These are phyloP conservation scores for Vidua macroura DNA, from an alignment of 2,113 vertebrate genomes.

Conservation along the genomic window DNA sequence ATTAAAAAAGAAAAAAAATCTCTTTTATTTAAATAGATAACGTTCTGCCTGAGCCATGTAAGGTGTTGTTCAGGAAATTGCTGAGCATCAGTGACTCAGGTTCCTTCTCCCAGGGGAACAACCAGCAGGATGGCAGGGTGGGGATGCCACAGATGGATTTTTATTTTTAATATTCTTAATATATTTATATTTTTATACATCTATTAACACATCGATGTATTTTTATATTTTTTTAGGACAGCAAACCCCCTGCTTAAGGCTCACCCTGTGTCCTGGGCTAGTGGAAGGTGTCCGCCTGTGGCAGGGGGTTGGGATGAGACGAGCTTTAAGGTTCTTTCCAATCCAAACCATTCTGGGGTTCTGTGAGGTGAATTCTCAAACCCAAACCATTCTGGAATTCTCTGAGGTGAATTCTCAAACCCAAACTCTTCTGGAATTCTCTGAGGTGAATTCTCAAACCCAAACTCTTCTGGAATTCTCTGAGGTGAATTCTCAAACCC, in stretches of 20 bases:
- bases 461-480: too few species aligned
- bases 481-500: too few species aligned
- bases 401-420: too few species aligned
- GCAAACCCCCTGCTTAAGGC: accelerated
- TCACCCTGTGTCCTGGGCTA: not conserved
- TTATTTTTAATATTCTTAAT: accelerated
- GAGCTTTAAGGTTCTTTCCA: not conserved
- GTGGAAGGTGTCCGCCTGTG: too few species aligned
- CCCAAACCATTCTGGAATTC: too few species aligned
- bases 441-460: too few species aligned
- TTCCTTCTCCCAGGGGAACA: accelerated
- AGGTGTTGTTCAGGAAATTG: not conserved
- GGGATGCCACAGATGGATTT: accelerated
- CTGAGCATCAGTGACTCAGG: not conserved
- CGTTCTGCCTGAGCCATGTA: not conserved
- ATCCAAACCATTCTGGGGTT: not conserved
- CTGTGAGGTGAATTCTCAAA: too few species aligned
- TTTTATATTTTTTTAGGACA: not conserved
- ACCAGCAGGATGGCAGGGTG: not conserved
- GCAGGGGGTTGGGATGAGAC: not conserved
- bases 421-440: too few species aligned
- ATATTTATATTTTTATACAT: too few species aligned
- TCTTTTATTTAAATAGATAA: not conserved
- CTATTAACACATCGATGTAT: too few species aligned
- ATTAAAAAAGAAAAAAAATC: not conserved